A percentile compares a stretch with the other conserved stretches of the same genome.
Conservation (phyloP, 2,113 vertebrate species). For the Strix uralensis region DNA sequence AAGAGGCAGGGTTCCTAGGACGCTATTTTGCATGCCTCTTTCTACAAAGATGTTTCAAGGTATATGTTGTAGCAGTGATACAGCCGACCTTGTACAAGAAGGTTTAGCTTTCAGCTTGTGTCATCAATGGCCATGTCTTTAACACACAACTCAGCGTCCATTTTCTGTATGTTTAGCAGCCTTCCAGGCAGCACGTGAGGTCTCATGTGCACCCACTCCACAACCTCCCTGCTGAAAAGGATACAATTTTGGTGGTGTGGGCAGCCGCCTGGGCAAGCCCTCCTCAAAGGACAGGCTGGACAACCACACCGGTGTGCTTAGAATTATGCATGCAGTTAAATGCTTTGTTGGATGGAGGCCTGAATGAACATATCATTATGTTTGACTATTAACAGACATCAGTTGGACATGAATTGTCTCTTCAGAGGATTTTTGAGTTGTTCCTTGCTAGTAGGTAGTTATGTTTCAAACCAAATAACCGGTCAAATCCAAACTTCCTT, state of each 20-base stretch:
- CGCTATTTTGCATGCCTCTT: background rate
- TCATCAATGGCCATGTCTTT: background rate
- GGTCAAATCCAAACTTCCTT: background rate
- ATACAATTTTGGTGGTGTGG: background rate
- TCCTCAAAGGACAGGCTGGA: background rate
- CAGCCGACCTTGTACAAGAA: background rate
- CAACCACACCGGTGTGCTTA: background rate
- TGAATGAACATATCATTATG: background rate
- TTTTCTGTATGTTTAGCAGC: background rate
- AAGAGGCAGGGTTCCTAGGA: background rate
- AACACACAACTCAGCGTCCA: background rate
- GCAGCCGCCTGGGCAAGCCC: background rate
- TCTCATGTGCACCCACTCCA: background rate
- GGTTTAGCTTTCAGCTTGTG: background rate
- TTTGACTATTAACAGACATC: background rate
- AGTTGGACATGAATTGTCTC: background rate
- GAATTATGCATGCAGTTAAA: background rate
- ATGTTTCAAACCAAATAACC: background rate
- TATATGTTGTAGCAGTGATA: background rate
- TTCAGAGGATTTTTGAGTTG: background rate
- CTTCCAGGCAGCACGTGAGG: background rate
- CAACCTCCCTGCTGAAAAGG: background rate
- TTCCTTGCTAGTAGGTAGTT: background rate
- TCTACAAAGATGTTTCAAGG: background rate
- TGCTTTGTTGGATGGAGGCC: background rate